A percentile compares a stretch with the other conserved stretches of the same genome.
These are phyloP conservation scores for Plectropomus leopardus DNA, from an alignment of 2,113 vertebrate species.

Conservation along the genomic window DNA sequence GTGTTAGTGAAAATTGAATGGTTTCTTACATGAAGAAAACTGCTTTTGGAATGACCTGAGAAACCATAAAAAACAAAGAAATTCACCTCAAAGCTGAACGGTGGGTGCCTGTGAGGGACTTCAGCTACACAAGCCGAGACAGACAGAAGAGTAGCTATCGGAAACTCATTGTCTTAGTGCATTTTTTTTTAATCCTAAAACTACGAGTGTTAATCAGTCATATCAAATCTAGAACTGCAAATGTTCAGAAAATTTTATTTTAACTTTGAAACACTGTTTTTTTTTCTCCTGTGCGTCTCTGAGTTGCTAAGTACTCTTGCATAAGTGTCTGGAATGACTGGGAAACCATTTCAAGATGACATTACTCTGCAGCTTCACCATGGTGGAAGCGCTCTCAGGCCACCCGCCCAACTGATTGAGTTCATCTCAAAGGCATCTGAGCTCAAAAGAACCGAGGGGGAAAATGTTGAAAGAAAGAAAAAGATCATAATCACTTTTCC, in stretches of 20 bases:
- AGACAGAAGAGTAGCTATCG: constrained; percentile 36
- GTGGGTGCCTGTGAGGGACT: constrained; percentile 35
- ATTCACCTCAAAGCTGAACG: constrained; percentile 44
- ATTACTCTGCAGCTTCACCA: constrained; percentile 43
- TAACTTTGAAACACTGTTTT: constrained; percentile 57
- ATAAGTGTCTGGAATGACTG: constrained; percentile 74
- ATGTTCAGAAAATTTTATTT: constrained; percentile 34
- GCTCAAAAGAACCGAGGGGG: constrained; percentile 37
- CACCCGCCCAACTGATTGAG: constrained; percentile 67
- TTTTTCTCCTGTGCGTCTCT: constrained; percentile 59
- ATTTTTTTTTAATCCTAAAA: constrained; percentile 39
- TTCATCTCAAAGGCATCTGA: constrained; percentile 72
- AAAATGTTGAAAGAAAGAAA: constrained; percentile 48
- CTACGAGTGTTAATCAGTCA: constrained; percentile 26
- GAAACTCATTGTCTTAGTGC: constrained; percentile 48
- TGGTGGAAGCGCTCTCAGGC: constrained; percentile 61
- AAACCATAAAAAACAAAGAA: constrained; percentile 56
- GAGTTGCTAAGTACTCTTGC: constrained; percentile 69
- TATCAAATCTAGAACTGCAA: constrained; percentile 58
- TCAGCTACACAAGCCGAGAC: constrained; percentile 37
- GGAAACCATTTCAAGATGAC: constrained; percentile 70
- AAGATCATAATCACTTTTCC: constrained; percentile 65
- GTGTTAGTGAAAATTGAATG: constrained; percentile 19
- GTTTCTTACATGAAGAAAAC: constrained; percentile 48
- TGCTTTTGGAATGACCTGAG: constrained; percentile 72